Base-by-base conservation (phyloP, 2,888 invertebrate species). In the Dolichopus griseipennis region DNA sequence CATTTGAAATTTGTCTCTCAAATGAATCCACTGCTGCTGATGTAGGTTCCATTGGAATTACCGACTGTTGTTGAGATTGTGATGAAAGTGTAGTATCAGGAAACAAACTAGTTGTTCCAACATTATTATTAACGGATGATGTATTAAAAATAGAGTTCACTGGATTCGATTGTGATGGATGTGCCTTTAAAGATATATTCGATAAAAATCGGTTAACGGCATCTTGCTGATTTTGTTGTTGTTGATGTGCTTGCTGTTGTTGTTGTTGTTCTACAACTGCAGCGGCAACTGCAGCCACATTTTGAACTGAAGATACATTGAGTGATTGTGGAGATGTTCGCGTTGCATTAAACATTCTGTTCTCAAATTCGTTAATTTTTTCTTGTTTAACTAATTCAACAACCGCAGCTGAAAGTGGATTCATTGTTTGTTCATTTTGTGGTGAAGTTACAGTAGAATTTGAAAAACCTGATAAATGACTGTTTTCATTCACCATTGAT, bases 191-290 rank as follows among this genome's bases (percentile, higher is more conserved):
- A 4, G 61, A 33, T 18, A 27, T 63, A 63, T 63, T 84, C 43
- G 84, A 84, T 27, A 87, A 77, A 74, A 84, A 87, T 72, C 84
- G 85, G 72, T 86, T 86, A 34, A 87, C 84, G 71, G 84, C 85
- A 76, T 86, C 86, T 73, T 84, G 85, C 9, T 82, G 86, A 72
- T 83, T 85, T 76, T 87, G 86, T 41, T 78, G 78, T 52, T 43
- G 43, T 43, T 43, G 43, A n/a, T n/a, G n/a, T n/a, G n/a, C n/a
- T n/a, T n/a, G n/a, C n/a, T 87, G 86, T 41, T 78, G 78, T 52
- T 18, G 15, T 18, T 18, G 18, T 15, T 18, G 52, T 41, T 41
- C 52, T 18, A 6, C n/a, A 6, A 18, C 52, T 52, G 52, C 15
- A 4, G 15, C 52, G 7, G 84, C 82, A 0, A 85, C 85, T 34